Evolutionary conservation across 2,797 vertebrate species (phyloP).

Genomic region (Natrix natrix): DNA sequence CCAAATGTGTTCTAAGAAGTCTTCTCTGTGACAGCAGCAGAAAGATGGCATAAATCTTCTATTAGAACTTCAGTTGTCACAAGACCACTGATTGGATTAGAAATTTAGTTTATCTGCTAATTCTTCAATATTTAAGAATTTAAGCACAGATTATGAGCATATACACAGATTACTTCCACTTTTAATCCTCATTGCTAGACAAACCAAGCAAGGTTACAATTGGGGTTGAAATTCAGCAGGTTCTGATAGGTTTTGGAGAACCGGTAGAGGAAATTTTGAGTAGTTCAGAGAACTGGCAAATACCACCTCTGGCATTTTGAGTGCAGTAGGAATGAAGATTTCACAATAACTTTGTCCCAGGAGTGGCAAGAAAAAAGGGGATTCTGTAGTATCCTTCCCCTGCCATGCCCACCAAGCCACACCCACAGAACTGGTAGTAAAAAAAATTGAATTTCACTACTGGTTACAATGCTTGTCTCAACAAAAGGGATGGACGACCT

Average conservation of each 20-base stretch:
- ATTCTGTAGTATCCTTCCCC: too few relatives aligned
- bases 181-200: not conserved
- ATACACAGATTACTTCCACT: not conserved
- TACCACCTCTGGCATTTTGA: too few relatives aligned
- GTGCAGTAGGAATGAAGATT: too few relatives aligned
- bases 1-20: not conserved
- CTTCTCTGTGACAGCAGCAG: not conserved
- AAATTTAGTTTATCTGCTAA: not conserved
- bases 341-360: too few relatives aligned
- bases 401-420: too few relatives aligned
- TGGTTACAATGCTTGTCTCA: not conserved
- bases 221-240: too few relatives aligned
- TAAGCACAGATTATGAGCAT: not conserved
- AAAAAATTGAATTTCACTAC: too few relatives aligned
- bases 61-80: not conserved
- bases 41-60: not conserved
- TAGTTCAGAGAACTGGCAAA: too few relatives aligned
- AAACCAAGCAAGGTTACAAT: not conserved
- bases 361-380: too few relatives aligned
- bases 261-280: too few relatives aligned
- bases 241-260: too few relatives aligned
- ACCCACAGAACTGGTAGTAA: too few relatives aligned
- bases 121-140: not conserved
- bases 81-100: not conserved
- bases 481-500: not conserved